These are phyloP conservation scores for Paracyclopina nana DNA, from an alignment of 1,140 invertebrate genomes.

Conservation along the genomic window DNA sequence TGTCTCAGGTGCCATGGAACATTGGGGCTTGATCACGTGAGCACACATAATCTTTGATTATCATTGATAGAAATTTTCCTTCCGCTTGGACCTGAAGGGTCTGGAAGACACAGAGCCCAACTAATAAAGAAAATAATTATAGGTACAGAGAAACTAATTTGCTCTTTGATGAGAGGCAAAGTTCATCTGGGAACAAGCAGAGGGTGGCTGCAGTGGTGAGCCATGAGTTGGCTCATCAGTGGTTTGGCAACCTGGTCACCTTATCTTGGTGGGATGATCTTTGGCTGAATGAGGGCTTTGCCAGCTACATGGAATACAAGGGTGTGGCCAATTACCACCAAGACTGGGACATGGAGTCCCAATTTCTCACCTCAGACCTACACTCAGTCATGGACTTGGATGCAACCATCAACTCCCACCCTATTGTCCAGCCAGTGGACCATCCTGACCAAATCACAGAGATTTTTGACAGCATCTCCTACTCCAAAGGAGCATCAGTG, in stretches of 20 bases:
- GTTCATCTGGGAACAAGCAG: constrained; percentile 50
- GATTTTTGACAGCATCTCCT: constrained; percentile 79
- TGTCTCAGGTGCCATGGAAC: constrained; percentile 83
- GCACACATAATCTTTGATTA: too few relatives aligned
- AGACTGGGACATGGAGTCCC: constrained; percentile 56
- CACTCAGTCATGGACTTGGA: constrained; percentile 54
- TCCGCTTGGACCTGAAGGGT: too few relatives aligned
- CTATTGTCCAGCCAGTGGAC: constrained; percentile 57
- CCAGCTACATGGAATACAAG: constrained; percentile 62
- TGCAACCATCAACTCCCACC: constrained; percentile 58
- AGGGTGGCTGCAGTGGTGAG: constrained; percentile 55
- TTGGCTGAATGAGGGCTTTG: constrained; percentile 55
- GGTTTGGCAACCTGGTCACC: constrained; percentile 49
- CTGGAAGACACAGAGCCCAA: neutral
- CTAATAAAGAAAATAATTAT: constrained; percentile 3
- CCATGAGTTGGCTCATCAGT: constrained; percentile 82
- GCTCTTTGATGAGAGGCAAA: constrained; percentile 43
- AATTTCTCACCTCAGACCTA: constrained; percentile 49
- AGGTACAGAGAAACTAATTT: constrained; percentile 52
- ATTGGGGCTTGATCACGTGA: constrained; percentile 48
- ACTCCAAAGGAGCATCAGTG: constrained; percentile 72
- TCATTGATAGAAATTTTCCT: too few relatives aligned
- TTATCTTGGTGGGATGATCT: constrained; percentile 41
- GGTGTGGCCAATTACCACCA: constrained; percentile 45
- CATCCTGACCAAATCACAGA: constrained; percentile 75